phyloP scores from a whole-genome alignment of 1,140 invertebrate genomes.

The Wasmannia auropunctata region DNA sequence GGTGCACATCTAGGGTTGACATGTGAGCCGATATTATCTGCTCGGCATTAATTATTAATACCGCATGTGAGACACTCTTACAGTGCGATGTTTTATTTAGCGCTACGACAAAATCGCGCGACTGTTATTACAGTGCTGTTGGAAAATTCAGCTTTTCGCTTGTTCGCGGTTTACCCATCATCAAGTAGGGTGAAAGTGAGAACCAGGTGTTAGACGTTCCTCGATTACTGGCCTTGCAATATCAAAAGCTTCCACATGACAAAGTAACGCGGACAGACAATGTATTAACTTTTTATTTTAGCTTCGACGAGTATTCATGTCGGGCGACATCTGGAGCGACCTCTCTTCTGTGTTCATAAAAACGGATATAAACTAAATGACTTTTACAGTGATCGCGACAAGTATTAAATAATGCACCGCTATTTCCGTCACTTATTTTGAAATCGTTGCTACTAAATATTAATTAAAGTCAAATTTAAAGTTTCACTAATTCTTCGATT shows the following conservation, averaged over 20 bases:
- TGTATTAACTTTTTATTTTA: slow-evolving; percentile 56
- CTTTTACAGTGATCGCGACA: background rate
- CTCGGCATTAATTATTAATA: slow-evolving; percentile 31
- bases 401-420: slow-evolving; percentile 42
- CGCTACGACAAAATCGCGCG: background rate
- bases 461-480: slow-evolving; percentile 31
- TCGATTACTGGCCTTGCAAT: slow-evolving; percentile 25
- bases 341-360: slow-evolving; percentile 30
- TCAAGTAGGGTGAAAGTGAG: slow-evolving; percentile 36
- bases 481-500: background rate
- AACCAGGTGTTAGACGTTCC: slow-evolving; percentile 44
- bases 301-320: slow-evolving; percentile 39
- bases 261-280: slow-evolving; percentile 47
- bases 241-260: slow-evolving; percentile 40
- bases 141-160: slow-evolving; percentile 29
- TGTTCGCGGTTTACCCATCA: background rate
- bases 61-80: slow-evolving; percentile 23
- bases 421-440: slow-evolving; percentile 1
- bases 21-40: background rate
- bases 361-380: slow-evolving; percentile 30
- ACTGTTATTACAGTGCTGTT: background rate
- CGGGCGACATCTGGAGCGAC: slow-evolving; percentile 29
- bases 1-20: background rate
- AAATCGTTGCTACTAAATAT: background rate
- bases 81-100: slow-evolving; percentile 32